Conservation (phyloP, 2,113 vertebrate genomes). For the Bolborhynchus lineola region DNA sequence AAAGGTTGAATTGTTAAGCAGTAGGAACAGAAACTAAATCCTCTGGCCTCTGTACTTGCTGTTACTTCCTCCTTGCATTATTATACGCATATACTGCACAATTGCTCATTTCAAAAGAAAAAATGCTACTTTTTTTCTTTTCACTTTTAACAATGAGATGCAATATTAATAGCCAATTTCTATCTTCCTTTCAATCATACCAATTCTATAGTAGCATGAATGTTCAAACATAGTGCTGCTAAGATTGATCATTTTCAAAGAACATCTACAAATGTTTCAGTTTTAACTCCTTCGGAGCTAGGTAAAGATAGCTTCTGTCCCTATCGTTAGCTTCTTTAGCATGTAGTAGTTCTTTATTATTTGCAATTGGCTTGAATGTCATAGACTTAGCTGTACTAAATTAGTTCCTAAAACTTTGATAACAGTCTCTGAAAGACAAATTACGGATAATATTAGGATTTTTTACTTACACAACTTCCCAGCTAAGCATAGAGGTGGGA, state of each 20-base stretch:
- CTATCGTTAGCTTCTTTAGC: neutral
- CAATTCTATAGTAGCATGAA: neutral
- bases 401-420: constrained; percentile 42
- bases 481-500: neutral
- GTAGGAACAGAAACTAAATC: neutral
- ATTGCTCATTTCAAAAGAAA: neutral
- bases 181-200: neutral
- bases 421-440: constrained; percentile 49
- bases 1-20: neutral
- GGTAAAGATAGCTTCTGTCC: neutral
- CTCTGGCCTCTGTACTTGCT: neutral
- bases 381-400: constrained; percentile 46
- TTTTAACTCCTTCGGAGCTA: neutral
- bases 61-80: neutral
- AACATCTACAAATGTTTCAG: neutral
- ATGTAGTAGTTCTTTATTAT: constrained; percentile 41
- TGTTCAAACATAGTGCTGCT: neutral
- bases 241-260: neutral
- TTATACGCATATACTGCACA: neutral
- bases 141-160: neutral
- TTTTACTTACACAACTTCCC: neutral
- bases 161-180: neutral
- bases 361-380: constrained; percentile 28
- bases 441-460: constrained; percentile 2
- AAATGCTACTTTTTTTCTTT: neutral